Conservation (phyloP, 2,797 vertebrate genomes). For the Pantherophis alleghaniensis region DNA sequence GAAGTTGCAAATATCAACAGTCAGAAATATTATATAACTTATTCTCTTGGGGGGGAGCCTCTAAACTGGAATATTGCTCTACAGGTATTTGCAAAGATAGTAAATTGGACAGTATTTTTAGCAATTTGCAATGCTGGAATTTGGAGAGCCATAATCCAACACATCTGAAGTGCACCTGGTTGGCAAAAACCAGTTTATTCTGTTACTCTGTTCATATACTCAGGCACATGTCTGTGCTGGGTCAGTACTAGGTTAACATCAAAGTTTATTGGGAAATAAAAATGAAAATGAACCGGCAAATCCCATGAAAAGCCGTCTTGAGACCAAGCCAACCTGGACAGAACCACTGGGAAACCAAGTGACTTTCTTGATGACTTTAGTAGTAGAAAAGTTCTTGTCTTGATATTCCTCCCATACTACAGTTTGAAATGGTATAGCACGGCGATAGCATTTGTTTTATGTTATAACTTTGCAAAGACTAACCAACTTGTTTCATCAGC, state of each 20-base stretch:
- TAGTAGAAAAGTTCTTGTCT: background rate
- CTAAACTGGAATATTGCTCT: background rate
- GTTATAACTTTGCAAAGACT: background rate
- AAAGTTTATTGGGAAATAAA: background rate
- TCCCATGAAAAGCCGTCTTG: background rate
- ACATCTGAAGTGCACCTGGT: background rate
- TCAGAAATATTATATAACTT: background rate
- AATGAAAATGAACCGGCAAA: background rate
- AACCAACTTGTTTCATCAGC: background rate
- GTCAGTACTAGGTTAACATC: background rate
- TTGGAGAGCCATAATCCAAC: background rate
- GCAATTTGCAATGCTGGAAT: background rate
- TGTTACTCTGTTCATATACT: background rate
- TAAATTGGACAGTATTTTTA: background rate
- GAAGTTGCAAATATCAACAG: background rate
- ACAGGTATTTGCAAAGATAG: background rate
- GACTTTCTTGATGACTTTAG: background rate
- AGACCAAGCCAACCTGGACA: background rate
- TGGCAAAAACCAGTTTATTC: background rate
- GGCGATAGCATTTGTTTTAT: background rate
- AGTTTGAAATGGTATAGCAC: background rate
- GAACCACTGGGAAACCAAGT: background rate
- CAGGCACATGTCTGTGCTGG: background rate
- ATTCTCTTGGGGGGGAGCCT: background rate
- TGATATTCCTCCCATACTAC: background rate